Base-by-base conservation (phyloP, 2,113 vertebrate genomes). In the Holacanthus passer region DNA sequence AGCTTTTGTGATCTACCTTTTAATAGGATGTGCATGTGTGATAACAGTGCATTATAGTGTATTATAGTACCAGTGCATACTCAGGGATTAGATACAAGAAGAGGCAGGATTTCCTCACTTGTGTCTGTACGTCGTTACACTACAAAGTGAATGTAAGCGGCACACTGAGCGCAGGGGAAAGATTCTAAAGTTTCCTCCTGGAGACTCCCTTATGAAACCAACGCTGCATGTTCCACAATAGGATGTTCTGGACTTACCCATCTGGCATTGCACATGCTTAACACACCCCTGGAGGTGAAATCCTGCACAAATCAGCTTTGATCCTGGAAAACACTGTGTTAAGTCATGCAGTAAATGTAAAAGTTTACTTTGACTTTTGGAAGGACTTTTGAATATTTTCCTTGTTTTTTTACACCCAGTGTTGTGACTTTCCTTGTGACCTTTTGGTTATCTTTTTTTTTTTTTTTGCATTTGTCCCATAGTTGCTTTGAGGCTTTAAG, bases 131-230 rank as follows among this genome's bases (percentile, higher is more conserved):
- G 2, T 0, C 2, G 24, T 70, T 56, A 43, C 10, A n/a, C 13
- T 50, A 22, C 29, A 75, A 4, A 24, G 37, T 27, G 55, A 22
- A 32, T 41, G 22, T 3, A 41, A 4, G 13, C 75, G 31, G 52
- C 10, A 41, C 12, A 29, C 20, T 20, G 7, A 19, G n/a, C 8
- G 8, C 62, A 37, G 37, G 31, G 62, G 70, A 31, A 77, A 80
- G 32, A 79, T 72, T 86, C 11, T 79, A 2, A 78, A 78, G 45
- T 87, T 86, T 87, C 83, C 91, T 75, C 5, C 39, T 84, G 80
- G 84, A 87, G 80, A 87, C 81, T 85, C 81, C 86, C 77, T 73
- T 39, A n/a, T 91, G 73, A 88, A 81, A 67, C 37, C 64, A 68
- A 62, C 52, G 41, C 43, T 74, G 64, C 55, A 0, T 35, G 43